phyloP scores from a whole-genome alignment of 2,888 invertebrate genomes.

The Crepidodera aurea region DNA sequence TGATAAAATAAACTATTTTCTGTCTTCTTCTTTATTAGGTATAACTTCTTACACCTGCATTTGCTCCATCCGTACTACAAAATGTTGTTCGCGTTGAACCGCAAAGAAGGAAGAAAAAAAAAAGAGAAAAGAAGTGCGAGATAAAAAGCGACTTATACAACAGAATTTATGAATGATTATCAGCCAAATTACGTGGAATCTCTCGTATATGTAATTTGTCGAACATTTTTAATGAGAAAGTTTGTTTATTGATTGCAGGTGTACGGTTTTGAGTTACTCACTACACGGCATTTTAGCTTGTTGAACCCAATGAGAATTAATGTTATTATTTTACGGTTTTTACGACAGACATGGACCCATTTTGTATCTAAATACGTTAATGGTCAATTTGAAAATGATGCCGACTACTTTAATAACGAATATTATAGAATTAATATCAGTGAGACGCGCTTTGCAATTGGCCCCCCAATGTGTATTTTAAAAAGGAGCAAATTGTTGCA shows the following conservation, averaged over 20 bases:
- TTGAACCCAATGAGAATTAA: constrained; percentile 29
- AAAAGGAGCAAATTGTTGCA: too few relatives aligned
- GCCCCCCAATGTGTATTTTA: background rate
- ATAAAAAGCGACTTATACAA: constrained; percentile 38
- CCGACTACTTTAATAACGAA: background rate
- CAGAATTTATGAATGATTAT: constrained; percentile 45
- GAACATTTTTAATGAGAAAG: constrained; percentile 46
- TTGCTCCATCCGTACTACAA: constrained; percentile 11
- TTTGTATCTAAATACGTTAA: background rate
- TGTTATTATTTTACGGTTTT: constrained; percentile 31
- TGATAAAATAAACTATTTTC: too few relatives aligned
- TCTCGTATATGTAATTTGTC: constrained; percentile 42
- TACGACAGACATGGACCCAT: constrained; percentile 9
- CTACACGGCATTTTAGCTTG: constrained; percentile 29
- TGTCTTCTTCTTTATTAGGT: too few relatives aligned
- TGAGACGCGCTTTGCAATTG: background rate
- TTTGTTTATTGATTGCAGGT: constrained; percentile 51
- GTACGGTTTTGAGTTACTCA: constrained; percentile 40
- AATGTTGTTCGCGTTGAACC: constrained; percentile 23
- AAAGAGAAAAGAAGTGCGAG: constrained; percentile 31
- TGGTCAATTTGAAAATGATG: constrained; percentile 1
- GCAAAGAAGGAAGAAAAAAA: constrained; percentile 25
- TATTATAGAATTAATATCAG: background rate
- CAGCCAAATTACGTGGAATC: constrained; percentile 39
- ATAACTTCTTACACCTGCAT: too few relatives aligned